Conservation (phyloP, 2,888 invertebrate species). For the Yponomeuta plumbellus region DNA sequence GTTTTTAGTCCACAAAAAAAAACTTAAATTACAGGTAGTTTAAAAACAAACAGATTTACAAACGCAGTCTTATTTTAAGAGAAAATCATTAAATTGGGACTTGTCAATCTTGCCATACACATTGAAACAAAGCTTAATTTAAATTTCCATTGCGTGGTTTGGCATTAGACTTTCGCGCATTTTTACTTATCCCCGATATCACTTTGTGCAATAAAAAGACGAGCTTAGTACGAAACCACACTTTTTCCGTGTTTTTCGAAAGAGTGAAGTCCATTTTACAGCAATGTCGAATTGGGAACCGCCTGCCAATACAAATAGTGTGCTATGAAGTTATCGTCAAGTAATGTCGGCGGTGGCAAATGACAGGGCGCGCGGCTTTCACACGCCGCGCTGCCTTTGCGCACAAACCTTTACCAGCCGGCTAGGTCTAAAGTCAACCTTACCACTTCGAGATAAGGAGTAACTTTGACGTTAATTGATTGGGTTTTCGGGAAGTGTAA, state of each 20-base stretch:
- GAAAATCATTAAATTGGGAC: too few relatives aligned
- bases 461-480: neutral
- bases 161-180: too few relatives aligned
- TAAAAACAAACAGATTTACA: too few relatives aligned
- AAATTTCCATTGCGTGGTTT: too few relatives aligned
- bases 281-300: neutral
- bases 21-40: too few relatives aligned
- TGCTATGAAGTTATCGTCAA: conserved; percentile 25
- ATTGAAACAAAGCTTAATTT: too few relatives aligned
- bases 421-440: neutral
- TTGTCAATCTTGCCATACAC: too few relatives aligned
- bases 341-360: conserved; percentile 43
- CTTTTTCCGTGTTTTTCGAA: neutral
- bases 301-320: conserved; percentile 10
- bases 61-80: too few relatives aligned
- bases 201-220: too few relatives aligned
- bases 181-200: too few relatives aligned
- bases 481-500: neutral
- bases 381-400: conserved; percentile 33
- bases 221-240: neutral
- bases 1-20: too few relatives aligned
- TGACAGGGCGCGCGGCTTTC: conserved; percentile 44
- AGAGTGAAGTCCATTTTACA: neutral
- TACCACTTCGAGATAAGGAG: neutral
- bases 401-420: neutral